These are phyloP conservation scores for Marronus borbonicus DNA, from an alignment of 2,888 invertebrate genomes.

Conservation along the genomic window DNA sequence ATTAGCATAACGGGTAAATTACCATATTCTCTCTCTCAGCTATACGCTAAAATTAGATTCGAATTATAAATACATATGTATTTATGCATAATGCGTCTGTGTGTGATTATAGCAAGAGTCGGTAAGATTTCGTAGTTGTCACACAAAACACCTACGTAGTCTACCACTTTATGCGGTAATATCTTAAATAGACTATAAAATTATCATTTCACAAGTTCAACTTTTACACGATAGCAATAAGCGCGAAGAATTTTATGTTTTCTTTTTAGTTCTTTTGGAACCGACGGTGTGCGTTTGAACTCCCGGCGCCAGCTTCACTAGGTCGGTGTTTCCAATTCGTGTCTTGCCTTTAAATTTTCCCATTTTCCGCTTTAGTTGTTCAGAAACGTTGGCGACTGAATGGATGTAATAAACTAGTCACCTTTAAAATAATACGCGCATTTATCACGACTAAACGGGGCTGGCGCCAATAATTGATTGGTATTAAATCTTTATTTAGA, in stretches of 20 bases:
- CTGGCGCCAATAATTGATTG: constrained; percentile 40
- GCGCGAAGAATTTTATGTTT: not conserved
- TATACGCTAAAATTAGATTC: constrained; percentile 23
- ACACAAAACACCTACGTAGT: constrained; percentile 33
- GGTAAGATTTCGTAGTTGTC: constrained; percentile 9
- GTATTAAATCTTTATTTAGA: constrained; percentile 24
- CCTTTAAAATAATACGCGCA: constrained; percentile 28
- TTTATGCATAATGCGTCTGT: not conserved
- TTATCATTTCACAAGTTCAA: constrained; percentile 29
- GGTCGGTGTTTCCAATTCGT: not conserved
- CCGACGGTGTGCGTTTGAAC: constrained; percentile 6
- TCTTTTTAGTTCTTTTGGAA: constrained; percentile 2
- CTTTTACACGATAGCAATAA: constrained; percentile 5
- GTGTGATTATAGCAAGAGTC: not conserved
- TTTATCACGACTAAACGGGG: constrained; percentile 6
- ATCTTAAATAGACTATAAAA: constrained; percentile 33
- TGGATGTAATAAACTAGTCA: constrained; percentile 25
- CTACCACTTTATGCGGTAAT: constrained; percentile 19
- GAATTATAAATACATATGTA: constrained; percentile 24
- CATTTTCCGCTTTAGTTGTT: constrained; percentile 31
- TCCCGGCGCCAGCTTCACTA: constrained; percentile 28
- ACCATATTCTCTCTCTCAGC: constrained; percentile 3
- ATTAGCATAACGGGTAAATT: constrained; percentile 40
- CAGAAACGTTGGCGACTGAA: constrained; percentile 21
- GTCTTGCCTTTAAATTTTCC: constrained; percentile 13